Conservation (phyloP, 92 coral and sea anemone genomes). For the Actinernus sp. region DNA sequence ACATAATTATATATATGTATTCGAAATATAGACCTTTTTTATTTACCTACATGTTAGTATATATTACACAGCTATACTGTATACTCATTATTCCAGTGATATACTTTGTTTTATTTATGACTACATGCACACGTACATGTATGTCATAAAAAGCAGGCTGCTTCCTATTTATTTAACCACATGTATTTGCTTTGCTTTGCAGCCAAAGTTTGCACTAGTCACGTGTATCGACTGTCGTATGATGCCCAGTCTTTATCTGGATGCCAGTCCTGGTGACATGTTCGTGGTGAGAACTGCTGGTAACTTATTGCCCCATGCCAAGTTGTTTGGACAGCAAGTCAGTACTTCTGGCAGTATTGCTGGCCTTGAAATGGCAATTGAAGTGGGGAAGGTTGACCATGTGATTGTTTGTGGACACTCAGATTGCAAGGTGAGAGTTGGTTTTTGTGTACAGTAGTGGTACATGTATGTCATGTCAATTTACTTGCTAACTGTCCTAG, state of each 20-base stretch:
- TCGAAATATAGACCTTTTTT: no score
- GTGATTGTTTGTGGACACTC: conserved; percentile 91
- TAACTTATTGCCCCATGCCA: conserved; percentile 77
- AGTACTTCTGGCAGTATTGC: conserved; percentile 60
- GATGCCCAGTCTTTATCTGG: conserved; percentile 57
- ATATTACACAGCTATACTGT: no score
- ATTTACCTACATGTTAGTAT: no score
- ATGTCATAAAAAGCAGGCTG: no score
- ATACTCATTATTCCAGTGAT: no score
- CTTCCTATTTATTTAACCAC: no score
- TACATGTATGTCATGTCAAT: not conserved
- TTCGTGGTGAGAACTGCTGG: conserved; percentile 86
- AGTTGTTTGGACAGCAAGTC: conserved; percentile 65
- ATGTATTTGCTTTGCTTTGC: not conserved
- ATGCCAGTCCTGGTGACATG: conserved; percentile 83
- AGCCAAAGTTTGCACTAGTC: conserved; percentile 73
- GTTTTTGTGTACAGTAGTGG: not conserved
- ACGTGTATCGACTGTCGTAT: conserved; percentile 88
- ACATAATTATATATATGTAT: no score
- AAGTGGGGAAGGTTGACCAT: conserved; percentile 59
- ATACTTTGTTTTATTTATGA: not conserved
- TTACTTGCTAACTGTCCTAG: not conserved
- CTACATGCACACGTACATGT: no score
- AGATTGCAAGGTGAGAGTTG: conserved; percentile 72
- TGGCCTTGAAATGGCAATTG: conserved; percentile 74